These are phyloP conservation scores for Poeciliopsis turneri DNA, from an alignment of 2,797 vertebrate species.

Conservation along the genomic window DNA sequence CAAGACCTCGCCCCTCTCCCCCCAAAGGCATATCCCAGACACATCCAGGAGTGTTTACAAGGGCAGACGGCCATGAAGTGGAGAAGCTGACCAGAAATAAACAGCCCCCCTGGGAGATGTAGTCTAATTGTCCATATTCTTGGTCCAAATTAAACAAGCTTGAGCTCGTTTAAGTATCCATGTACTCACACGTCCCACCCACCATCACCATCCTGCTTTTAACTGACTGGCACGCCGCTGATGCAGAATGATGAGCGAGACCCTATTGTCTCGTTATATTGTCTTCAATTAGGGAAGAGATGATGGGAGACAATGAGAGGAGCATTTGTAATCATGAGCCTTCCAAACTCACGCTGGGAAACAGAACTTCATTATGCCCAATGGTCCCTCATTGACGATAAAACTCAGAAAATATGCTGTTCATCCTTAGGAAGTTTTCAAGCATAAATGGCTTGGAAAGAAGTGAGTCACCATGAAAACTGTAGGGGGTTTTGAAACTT, in stretches of 20 bases:
- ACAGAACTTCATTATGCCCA: conserved; percentile 79
- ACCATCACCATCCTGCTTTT: conserved; percentile 37
- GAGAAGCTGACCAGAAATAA: conserved; percentile 72
- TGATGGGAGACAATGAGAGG: conserved; percentile 77
- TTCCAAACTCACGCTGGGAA: conserved; percentile 74
- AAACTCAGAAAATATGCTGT: conserved; percentile 64
- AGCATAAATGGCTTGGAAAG: conserved; percentile 67
- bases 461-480: conserved; percentile 63
- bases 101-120: conserved; percentile 69
- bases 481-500: conserved; percentile 55
- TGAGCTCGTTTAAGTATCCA: conserved; percentile 57
- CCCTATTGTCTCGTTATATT: conserved; percentile 76
- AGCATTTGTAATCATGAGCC: conserved; percentile 79
- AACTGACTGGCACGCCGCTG: conserved; percentile 70
- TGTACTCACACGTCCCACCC: conserved; percentile 28
- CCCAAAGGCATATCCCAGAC: conserved; percentile 70
- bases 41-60: conserved; percentile 72
- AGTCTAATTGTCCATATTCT: conserved; percentile 80
- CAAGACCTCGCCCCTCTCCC: conserved; percentile 42
- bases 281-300: conserved; percentile 79
- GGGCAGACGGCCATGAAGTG: conserved; percentile 62
- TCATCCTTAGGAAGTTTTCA: conserved; percentile 64
- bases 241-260: conserved; percentile 73
- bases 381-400: conserved; percentile 74
- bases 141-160: conserved; percentile 78